Base-by-base conservation (phyloP, 2,797 vertebrate species). In the Labeo calbasu region DNA sequence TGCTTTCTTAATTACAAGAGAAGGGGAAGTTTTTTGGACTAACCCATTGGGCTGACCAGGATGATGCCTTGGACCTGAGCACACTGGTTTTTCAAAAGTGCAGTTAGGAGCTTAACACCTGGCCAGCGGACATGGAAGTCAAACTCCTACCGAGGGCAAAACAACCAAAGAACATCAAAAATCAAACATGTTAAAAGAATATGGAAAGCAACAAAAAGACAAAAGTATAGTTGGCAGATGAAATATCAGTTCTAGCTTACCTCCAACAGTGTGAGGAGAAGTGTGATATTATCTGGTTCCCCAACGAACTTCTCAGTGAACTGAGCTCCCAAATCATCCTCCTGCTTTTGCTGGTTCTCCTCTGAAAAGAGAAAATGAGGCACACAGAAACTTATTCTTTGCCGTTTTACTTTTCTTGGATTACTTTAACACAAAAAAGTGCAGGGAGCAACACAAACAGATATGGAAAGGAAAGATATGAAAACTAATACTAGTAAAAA, bases 121-220 rank as follows among this genome's bases (percentile, higher is more conserved):
- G 98, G 98, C 98, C 98, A 99, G 0, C 98, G 98, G 0, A 99
- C 98, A 3, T 99, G 98, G 88, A 99, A 99, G 91, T 99, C 98
- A 94, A 99, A 99, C 76, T 99, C 98, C 98, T 99, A 85, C 36
- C 82, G 86, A 70, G 50, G 6, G 77, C 32, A 83, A 88, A 79
- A 25, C 25, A 86, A 72, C 68, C 43, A 87, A 15, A 79, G 48
- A 79, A 32, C 78, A 40, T 73, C 32, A 23, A 46, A 14, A 25
- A 46, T 13, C n/a, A n/a, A n/a, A n/a, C n/a, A 32, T 32, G 82
- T 43, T 10, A 68, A 25, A 11, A 13, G 48, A 55, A 57, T 8
- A 57, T 12, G n/a, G 14, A 43, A 55, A 21, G 17, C 19, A 28
- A 48, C 17, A 28, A 51, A 8, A 61, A 2, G 3, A 59, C 14